Evolutionary conservation across 2,113 vertebrate genomes (phyloP), one percentile per base, ranked within the genome.

Genomic region (Channa maculata): DNA sequence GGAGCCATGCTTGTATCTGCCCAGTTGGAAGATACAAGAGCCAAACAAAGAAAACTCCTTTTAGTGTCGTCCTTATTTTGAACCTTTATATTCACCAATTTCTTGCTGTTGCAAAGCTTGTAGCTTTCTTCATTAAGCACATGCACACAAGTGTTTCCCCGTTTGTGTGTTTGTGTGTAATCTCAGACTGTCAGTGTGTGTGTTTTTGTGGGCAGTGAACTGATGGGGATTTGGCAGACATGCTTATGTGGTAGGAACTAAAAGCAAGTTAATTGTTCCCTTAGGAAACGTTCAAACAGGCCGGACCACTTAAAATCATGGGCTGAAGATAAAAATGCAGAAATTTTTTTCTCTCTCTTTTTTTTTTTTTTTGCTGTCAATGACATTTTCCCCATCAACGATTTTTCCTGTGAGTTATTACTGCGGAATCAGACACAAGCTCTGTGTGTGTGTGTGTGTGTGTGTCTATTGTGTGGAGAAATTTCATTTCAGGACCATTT

Each of bases 231-330:
- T 88, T 90, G 87, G 87, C 91, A 88, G 84, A 82, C 84, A 73
- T 82, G 86, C 82, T 89, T 84, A 69, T 90, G 86, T 88, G 77
- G 80, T 88, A 86, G 75, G 80, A 92, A 90, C 85, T 91, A 86
- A 93, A 91, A 88, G 89, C 81, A 81, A 91, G 86, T 89, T 92
- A 93, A 93, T 92, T 91, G 88, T 91, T 91, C 91, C 88, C 90
- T 5, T 3, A 79, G 86, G 92, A 91, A 75, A 70, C 39, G 9
- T 86, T 89, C 63, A 86, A 91, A 86, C 77, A 86, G 83, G 64
- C 79, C n/a, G 45, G 65, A 80, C 79, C 80, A 79, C 86, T 92
- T 89, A 77, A 83, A 86, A 88, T 90, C 67, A 87, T 79, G 79
- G 71, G 67, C 77, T 68, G 75, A 64, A 62, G 75, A 90, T 86